Evolutionary conservation across 1,140 invertebrate species (phyloP), one percentile per base, ranked within the genome.

Genomic region (Stegodyphus dumicola): DNA sequence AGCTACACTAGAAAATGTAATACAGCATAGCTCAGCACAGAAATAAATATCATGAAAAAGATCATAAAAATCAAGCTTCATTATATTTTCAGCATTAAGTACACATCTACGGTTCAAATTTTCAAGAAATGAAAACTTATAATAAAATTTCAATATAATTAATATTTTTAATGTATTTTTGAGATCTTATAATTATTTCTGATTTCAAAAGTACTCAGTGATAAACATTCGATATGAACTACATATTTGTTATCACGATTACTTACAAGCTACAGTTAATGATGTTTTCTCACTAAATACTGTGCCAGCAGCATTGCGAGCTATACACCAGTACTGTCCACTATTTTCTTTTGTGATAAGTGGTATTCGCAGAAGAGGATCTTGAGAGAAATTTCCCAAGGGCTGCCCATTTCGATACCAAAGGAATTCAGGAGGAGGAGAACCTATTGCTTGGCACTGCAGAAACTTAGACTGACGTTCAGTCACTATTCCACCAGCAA

Each of bases 261-360:
- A 94, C 95, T 95, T 93, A 98, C 96, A 97, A 65, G 96, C 96
- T 77, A 98, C 95, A 71, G 94, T 93, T 74, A 98, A 94, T 87
- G 94, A 93, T 88, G 95, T 95, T 90, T 95, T 95, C 89, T 97
- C 94, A 90, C 96, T 97, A 89, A 97, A 94, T 90, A 98, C 95
- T 70, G 96, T 95, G 66, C 97, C 97, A 70, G 95, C 96, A 87
- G 95, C 94, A 91, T 98, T 98, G 83, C 93, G 93, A 10, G 96
- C 96, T 71, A 97, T 93, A 91, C 96, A 98, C 89, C 96, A 95
- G 91, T 98, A 98, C 56, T 94, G 93, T 15, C 96, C 97, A 53
- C 95, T 94, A 91, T 98, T 95, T 78, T 94, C 92, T 53, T 94
- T 92, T 78, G 93, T 93, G 10, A 87, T 81, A 5, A 70, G 53